Percentiles rank a stretch among this genome's conserved stretches.
phyloP scores from a whole-genome alignment of 2,113 vertebrate species.

The Choloepus hoffmanni region DNA sequence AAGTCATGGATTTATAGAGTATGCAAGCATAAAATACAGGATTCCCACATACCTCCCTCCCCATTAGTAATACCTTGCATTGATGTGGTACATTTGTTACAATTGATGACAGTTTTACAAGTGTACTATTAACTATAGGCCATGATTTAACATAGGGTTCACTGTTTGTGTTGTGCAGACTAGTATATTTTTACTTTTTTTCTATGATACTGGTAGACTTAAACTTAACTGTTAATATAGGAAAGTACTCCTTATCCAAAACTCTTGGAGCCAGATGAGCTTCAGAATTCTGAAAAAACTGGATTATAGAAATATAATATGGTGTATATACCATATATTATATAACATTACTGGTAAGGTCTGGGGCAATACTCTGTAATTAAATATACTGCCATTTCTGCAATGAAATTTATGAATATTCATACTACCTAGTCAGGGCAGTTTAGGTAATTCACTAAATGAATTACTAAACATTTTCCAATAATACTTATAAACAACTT shows the following conservation, averaged over 20 bases:
- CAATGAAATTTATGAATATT: not conserved
- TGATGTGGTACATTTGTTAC: too few species aligned
- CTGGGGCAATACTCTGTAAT: not conserved
- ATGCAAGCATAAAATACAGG: too few species aligned
- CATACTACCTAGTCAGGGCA: not conserved
- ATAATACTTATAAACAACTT: not conserved
- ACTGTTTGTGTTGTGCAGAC: not conserved
- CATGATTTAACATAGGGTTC: too few species aligned
- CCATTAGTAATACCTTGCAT: too few species aligned
- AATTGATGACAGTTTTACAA: too few species aligned
- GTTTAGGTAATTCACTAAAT: not conserved
- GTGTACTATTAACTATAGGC: too few species aligned
- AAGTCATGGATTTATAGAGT: too few species aligned
- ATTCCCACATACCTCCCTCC: too few species aligned
- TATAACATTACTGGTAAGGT: not conserved
- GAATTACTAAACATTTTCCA: not conserved
- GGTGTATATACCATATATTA: not conserved
- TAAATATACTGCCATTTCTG: not conserved
- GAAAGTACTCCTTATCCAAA: not conserved
- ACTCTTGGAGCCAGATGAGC: not conserved
- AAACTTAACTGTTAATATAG: not conserved
- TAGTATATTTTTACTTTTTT: not conserved
- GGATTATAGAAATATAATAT: not conserved
- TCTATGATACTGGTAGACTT: not conserved
- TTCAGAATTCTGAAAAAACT: not conserved